phyloP scores from a whole-genome alignment of 2,888 invertebrate genomes.

The Hirtodrosophila histrioides region DNA sequence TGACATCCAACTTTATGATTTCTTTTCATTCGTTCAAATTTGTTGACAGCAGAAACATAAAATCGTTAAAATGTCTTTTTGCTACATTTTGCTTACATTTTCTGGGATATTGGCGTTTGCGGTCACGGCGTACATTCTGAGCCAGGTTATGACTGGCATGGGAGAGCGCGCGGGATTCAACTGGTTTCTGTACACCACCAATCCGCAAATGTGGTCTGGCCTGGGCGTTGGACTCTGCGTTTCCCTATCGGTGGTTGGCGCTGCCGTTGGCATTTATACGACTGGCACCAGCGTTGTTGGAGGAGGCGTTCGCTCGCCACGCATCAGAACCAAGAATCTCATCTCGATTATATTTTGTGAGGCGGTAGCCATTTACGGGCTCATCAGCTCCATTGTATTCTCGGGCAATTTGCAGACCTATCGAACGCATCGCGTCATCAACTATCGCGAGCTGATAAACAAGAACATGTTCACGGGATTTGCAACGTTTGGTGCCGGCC shows the following conservation, averaged over 20 bases:
- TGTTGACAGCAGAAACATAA: background rate
- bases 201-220: conserved; percentile 98
- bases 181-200: conserved; percentile 94
- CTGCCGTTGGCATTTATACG: conserved; percentile 98
- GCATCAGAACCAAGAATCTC: conserved; percentile 99
- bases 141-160: conserved; percentile 90
- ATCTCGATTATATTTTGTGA: conserved; percentile 99
- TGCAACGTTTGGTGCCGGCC: conserved; percentile 97
- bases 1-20: background rate
- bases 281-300: conserved; percentile 98
- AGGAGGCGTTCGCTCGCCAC: conserved; percentile 98
- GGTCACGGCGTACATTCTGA: conserved; percentile 73
- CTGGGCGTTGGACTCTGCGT: conserved; percentile 97
- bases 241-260: conserved; percentile 98
- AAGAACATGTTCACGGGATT: conserved; percentile 94
- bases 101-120: conserved; percentile 86
- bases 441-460: conserved; percentile 82
- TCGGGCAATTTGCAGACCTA: conserved; percentile 90
- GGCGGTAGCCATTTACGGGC: conserved; percentile 99
- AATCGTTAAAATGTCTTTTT: conserved; percentile 25
- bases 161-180: conserved; percentile 93
- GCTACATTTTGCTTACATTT: conserved; percentile 11
- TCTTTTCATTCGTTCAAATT: background rate
- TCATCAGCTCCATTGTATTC: conserved; percentile 98
- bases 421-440: conserved; percentile 55